Evolutionary conservation across 1,140 invertebrate genomes (phyloP), one percentile per base, ranked within the genome.

Genomic region (Cylas formicarius): DNA sequence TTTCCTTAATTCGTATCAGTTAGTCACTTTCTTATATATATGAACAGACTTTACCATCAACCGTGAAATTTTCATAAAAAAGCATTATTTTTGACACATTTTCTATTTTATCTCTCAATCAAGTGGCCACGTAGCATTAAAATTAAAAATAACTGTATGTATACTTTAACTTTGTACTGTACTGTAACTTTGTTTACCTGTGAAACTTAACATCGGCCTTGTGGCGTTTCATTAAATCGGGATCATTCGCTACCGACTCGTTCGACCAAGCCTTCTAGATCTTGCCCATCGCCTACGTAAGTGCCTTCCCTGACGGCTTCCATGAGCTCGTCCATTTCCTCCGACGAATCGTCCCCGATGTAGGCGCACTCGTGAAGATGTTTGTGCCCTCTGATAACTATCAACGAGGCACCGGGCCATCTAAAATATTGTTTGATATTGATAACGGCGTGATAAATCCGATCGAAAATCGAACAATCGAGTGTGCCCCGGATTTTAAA

Each of bases 341-440:
- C 82, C 2, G 80, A 82, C 0, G 80, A 83, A 53, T 82, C 75
- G 53, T 86, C 81, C 1, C 84, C 84, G 36, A 87, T 84, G 62
- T 85, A 87, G 0, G 83, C 83, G 53, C 84, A 87, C 47, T 84
- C 78, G 54, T 82, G 77, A 0, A 87, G 65, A 63, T 85, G 80
- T 52, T 80, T 80, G 58, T 84, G 80, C 0, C 84, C 83, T 54
- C 79, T 71, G 23, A 87, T 81, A 55, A 86, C 76, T 28, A 84
- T 79, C 18, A 86, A 64, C 2, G 80, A 83, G 2, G 81, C 81
- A 5, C 83, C 83, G 7, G 81, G 80, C 72, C 76, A 82, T 58
- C 83, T 86, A 50, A n/a, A 54, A 61, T 38, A 38, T n/a, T n/a
- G n/a, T n/a, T n/a, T n/a, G n/a, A n/a, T n/a, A n/a, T n/a, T n/a